Evolutionary conservation across 2,113 vertebrate species (phyloP).

Genomic region (Pomatostomus ruficeps): DNA sequence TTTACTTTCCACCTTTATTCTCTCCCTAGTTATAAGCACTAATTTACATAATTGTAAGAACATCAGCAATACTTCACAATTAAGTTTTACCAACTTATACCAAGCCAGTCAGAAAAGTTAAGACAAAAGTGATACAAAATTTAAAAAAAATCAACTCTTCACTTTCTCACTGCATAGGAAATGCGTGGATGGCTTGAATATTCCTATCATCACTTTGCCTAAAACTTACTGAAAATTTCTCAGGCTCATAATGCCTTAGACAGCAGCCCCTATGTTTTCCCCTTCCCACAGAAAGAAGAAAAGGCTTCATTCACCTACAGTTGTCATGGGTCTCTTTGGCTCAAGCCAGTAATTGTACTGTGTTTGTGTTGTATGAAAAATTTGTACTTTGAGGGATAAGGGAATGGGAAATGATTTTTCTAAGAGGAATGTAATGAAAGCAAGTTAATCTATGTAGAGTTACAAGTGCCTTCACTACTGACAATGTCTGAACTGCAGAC

Average conservation of each 20-base stretch:
- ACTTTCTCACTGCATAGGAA: background rate
- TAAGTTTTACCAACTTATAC: background rate
- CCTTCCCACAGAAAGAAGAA: conserved; percentile 1
- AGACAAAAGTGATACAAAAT: background rate
- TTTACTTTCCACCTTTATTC: background rate
- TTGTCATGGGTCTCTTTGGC: background rate
- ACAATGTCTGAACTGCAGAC: background rate
- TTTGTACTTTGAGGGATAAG: background rate
- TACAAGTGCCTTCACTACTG: background rate
- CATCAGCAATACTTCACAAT: background rate
- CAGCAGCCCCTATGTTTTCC: background rate
- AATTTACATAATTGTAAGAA: background rate
- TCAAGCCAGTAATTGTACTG: background rate
- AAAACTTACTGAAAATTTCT: background rate
- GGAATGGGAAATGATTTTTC: background rate
- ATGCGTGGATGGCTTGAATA: background rate
- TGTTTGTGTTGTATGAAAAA: background rate
- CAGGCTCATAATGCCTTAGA: background rate
- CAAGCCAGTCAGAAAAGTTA: background rate
- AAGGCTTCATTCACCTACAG: background rate
- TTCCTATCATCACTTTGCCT: background rate
- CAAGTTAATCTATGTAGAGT: background rate
- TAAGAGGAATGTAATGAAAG: background rate
- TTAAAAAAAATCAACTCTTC: background rate
- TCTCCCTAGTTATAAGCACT: background rate